Base-by-base conservation (phyloP, 2,797 vertebrate genomes). In the Artibeus jamaicensis region DNA sequence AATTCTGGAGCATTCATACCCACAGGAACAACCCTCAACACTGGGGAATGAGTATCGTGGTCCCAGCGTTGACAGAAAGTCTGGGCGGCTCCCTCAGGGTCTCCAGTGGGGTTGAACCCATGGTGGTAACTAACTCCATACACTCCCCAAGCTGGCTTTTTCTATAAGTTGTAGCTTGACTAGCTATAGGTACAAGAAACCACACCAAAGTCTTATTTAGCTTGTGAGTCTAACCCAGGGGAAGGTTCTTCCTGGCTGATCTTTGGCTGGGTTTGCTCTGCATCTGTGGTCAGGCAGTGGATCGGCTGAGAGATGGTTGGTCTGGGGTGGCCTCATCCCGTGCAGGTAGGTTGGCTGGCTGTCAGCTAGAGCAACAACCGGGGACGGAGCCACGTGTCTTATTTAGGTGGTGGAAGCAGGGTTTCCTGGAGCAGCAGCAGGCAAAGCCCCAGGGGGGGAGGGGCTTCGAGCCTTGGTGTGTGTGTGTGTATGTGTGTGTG, bases 11-110 rank as follows among this genome's bases (percentile, higher is more conserved):
- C 15, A 5, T 10, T 9, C 3, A 26, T 0, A 14, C 16, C 42
- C 19, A 0, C 0, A 4, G 55, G 16, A 46, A n/a, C 10, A n/a
- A 24, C 46, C 50, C 65, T 55, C 55, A 65, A 8, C 21, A 22
- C 10, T 2, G 2, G 18, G 4, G 9, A 26, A 9, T 5, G 15
- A 68, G 81, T 21, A 16, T 14, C 6, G 0, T 2, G n/a, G 19
- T 12, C 6, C 21, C 12, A 39, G 0, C 5, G 32, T 15, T 10
- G 29, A 24, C 34, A 3, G 50, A 6, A 37, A 55, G n/a, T 46
- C 55, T 44, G 2, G 39, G 39, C 39, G 39, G 4, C 39, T n/a
- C n/a, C 48, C 46, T 1, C 26, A 46, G 68, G 22, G 19, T 74
- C 46, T 67, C 86, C 32, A 5, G 7, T 14, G 5, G 37, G 55